Base-by-base conservation (phyloP, 1,140 invertebrate species). In the Drosophila tsacasi region DNA sequence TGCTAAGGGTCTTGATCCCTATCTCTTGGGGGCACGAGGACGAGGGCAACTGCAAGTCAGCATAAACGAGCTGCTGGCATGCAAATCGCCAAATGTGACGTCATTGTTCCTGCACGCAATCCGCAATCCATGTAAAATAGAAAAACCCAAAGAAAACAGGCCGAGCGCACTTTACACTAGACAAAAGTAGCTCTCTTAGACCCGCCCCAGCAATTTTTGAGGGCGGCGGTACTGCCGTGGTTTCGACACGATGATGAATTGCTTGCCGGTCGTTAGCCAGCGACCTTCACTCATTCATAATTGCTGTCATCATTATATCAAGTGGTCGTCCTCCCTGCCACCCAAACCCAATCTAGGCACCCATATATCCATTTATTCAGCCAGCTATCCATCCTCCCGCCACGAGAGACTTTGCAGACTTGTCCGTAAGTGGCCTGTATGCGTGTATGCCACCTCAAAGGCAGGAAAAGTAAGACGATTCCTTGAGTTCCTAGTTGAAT, bases 291-390 rank as follows among this genome's bases (percentile, higher is more conserved):
- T 89, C 81, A 84, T 89, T 89, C 81, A 90, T 90, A 89, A 89
- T 89, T 89, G 84, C 84, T 84, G 84, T 89, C 84, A 89, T 87
- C 77, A 89, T 87, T 87, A 89, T 89, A 89, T 75, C 71, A 84
- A 87, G 84, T 86, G 76, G 83, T 71, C 47, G 44, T 35, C 19
- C 39, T 40, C 10, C 15, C 68, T 12, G 19, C 64, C 19, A 19
- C 17, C 23, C 37, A 13, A n/a, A 27, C 37, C n/a, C n/a, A n/a
- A 52, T 27, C 21, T 47, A 23, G 30, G 50, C 66, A 59, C 50
- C 37, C 54, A 50, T 73, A 40, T 40, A 67, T 54, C 63, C 67
- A 67, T 71, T 47, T 44, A 50, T 60, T 60, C 44, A 25, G 23
- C 37, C 17, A 39, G 57, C 40, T 15, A 66, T 66, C 19, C 62